Conservation (phyloP, 2,888 invertebrate genomes). For the Cosmia trapezina region DNA sequence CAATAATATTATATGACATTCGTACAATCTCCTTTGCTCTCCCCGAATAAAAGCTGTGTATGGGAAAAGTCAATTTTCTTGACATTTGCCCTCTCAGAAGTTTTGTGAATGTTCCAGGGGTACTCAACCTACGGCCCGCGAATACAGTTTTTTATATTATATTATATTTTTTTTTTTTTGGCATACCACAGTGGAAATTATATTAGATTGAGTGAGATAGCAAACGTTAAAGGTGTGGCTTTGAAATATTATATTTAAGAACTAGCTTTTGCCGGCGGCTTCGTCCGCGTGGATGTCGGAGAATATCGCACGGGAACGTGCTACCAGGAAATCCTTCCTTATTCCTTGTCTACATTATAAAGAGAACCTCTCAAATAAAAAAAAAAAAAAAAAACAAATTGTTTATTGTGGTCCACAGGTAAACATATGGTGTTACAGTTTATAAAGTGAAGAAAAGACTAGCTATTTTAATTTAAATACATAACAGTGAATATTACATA, state of each 20-base stretch:
- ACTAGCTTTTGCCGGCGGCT: no score
- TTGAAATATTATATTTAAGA: background rate
- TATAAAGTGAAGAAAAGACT: no score
- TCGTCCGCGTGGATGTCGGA: no score
- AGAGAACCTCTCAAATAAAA: no score
- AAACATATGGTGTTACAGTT: no score
- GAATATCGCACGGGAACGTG: no score
- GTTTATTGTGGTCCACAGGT: no score
- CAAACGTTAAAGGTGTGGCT: background rate
- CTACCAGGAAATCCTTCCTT: no score
- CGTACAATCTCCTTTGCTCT: slow-evolving; percentile 15
- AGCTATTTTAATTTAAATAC: no score
- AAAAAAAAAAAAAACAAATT: no score
- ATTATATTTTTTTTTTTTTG: no score
- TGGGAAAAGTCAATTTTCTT: slow-evolving; percentile 41
- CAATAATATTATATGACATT: slow-evolving; percentile 37
- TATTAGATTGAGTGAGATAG: background rate
- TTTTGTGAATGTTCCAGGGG: slow-evolving; percentile 48
- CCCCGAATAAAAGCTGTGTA: slow-evolving; percentile 29
- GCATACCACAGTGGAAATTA: background rate
- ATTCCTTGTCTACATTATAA: no score
- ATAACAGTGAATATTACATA: background rate
- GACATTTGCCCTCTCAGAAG: slow-evolving; percentile 51
- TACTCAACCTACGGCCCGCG: slow-evolving; percentile 16
- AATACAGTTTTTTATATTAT: background rate